phyloP scores from a whole-genome alignment of 2,888 invertebrate species.

The Lithophane socia region DNA sequence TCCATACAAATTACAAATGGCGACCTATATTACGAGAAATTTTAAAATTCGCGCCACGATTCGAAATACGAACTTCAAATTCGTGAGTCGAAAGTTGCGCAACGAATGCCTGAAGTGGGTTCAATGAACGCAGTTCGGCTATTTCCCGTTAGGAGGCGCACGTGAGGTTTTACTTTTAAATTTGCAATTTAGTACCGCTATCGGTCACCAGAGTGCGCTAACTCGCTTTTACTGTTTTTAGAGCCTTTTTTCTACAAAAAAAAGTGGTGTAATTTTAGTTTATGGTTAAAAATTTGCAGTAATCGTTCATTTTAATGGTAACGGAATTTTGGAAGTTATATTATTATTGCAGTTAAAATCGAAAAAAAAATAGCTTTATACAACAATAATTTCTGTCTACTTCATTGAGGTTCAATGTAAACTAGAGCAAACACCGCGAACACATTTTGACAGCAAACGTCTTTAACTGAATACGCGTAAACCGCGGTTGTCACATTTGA shows the following conservation, averaged over 20 bases:
- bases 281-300: constrained; percentile 22
- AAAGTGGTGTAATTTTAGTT: constrained; percentile 23
- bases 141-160: constrained; percentile 86
- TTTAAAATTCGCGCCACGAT: constrained; percentile 83
- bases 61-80: constrained; percentile 67
- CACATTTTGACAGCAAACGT: too few relatives aligned
- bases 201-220: constrained; percentile 81
- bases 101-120: constrained; percentile 75
- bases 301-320: constrained; percentile 5
- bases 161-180: constrained; percentile 89
- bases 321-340: background rate
- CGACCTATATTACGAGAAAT: constrained; percentile 77
- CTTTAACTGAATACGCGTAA: too few relatives aligned
- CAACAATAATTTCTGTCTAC: background rate
- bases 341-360: background rate
- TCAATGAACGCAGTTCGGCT: constrained; percentile 87
- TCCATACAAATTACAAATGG: constrained; percentile 80
- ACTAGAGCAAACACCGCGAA: too few relatives aligned
- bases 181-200: constrained; percentile 86
- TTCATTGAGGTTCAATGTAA: too few relatives aligned
- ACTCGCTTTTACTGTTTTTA: constrained; percentile 65
- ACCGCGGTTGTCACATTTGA: too few relatives aligned
- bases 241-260: constrained; percentile 20
- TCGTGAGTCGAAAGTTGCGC: constrained; percentile 76
- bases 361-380: background rate